Evolutionary conservation across 2,888 invertebrate genomes (phyloP).

Genomic region (Anoplius nigerrimus): DNA sequence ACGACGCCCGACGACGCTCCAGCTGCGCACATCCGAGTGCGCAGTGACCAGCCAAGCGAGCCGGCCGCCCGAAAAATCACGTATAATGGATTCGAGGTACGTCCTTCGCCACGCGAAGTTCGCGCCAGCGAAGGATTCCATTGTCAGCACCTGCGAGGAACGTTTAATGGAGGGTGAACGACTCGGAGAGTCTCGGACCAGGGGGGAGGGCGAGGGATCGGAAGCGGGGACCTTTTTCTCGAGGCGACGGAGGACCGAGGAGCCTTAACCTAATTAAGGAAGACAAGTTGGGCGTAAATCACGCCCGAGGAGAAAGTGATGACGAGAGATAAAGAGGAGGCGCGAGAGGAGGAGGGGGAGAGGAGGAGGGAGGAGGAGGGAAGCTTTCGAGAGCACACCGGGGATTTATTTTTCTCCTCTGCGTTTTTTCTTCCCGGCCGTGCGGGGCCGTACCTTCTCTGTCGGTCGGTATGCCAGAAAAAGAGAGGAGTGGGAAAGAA

Average conservation of each 20-base stretch:
- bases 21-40: too few relatives aligned
- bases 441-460: slow-evolving; percentile 7
- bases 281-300: slow-evolving; percentile 61
- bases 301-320: slow-evolving; percentile 57
- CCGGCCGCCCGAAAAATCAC: not conserved
- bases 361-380: slow-evolving; percentile 30
- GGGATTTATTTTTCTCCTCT: slow-evolving; percentile 39
- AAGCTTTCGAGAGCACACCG: slow-evolving; percentile 13
- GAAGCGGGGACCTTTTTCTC: slow-evolving; percentile 7
- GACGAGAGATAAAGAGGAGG: slow-evolving; percentile 53
- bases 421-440: slow-evolving; percentile 5
- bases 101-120: not conserved
- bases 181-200: not conserved
- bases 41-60: too few relatives aligned
- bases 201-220: not conserved
- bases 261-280: slow-evolving; percentile 65
- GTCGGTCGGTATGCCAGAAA: slow-evolving; percentile 9
- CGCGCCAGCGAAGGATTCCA: too few relatives aligned
- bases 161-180: not conserved
- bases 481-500: too few relatives aligned
- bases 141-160: not conserved
- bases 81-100: too few relatives aligned
- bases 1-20: too few relatives aligned
- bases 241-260: slow-evolving; percentile 28
- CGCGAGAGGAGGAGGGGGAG: slow-evolving; percentile 40